These are phyloP conservation scores for Meleagris gallopavo DNA, from an alignment of 2,113 vertebrate genomes.

Conservation along the genomic window DNA sequence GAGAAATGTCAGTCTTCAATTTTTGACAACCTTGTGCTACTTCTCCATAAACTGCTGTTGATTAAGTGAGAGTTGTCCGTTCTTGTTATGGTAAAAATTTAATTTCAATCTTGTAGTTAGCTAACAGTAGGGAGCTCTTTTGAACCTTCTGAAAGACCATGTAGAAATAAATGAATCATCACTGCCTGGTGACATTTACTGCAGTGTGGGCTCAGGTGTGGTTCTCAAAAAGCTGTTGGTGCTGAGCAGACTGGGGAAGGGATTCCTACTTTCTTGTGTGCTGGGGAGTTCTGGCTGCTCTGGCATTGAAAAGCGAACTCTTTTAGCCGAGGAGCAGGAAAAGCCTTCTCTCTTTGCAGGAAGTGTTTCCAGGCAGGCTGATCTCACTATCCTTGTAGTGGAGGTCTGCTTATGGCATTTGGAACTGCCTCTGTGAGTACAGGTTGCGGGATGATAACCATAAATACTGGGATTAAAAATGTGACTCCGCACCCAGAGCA, in stretches of 20 bases:
- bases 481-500: background rate
- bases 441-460: constrained; percentile 17
- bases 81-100: background rate
- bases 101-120: background rate
- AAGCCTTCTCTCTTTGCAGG: background rate
- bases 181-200: background rate
- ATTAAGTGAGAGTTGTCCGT: background rate
- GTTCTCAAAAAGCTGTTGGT: background rate
- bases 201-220: background rate
- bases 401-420: background rate
- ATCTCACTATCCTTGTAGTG: background rate
- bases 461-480: constrained; percentile 22
- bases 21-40: background rate
- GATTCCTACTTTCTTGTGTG: background rate
- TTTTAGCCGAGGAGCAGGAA: background rate
- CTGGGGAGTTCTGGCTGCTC: background rate
- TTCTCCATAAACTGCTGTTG: background rate
- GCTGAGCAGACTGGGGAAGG: background rate
- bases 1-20: background rate
- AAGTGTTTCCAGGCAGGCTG: constrained; percentile 2
- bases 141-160: background rate
- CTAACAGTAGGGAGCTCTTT: background rate
- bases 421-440: background rate
- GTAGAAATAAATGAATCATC: background rate
- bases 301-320: background rate